Percentiles rank a stretch among this genome's conserved stretches.
Conservation (phyloP, 2,888 invertebrate species). For the Calephelis perditalis region DNA sequence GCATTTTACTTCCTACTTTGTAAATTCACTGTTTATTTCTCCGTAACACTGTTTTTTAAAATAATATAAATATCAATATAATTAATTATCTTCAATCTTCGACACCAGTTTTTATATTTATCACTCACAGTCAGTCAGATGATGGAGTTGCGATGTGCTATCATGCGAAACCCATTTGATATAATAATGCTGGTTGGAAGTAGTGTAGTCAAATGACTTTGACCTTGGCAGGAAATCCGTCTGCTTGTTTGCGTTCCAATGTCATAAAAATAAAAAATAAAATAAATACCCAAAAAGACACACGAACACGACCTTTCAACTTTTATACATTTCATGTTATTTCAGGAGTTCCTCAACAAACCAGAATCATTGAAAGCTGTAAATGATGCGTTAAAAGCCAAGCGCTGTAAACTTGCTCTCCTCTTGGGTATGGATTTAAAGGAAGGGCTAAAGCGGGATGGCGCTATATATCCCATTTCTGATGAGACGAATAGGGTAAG, state of each 20-base stretch:
- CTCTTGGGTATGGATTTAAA: slow-evolving; percentile 81
- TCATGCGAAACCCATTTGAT: background rate
- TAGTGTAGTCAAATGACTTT: background rate
- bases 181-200: background rate
- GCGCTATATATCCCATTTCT: slow-evolving; percentile 66
- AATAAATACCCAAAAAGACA: too few relatives aligned
- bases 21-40: too few relatives aligned
- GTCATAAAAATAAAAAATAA: too few relatives aligned
- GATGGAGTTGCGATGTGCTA: background rate
- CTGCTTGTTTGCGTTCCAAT: too few relatives aligned
- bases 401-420: slow-evolving; percentile 64
- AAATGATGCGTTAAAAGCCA: slow-evolving; percentile 58
- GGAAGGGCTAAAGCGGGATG: slow-evolving; percentile 74
- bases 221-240: background rate
- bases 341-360: slow-evolving; percentile 72
- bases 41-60: too few relatives aligned
- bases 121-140: background rate
- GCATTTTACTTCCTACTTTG: too few relatives aligned
- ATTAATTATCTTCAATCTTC: too few relatives aligned
- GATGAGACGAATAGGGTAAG: slow-evolving; percentile 22
- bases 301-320: too few relatives aligned
- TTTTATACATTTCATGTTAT: background rate
- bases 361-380: slow-evolving; percentile 68
- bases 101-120: too few relatives aligned
- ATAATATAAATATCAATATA: too few relatives aligned